A percentile compares a stretch with the other conserved stretches of the same genome.
Conservation (phyloP, 2,113 vertebrate species). For the Eurystomus gularis region DNA sequence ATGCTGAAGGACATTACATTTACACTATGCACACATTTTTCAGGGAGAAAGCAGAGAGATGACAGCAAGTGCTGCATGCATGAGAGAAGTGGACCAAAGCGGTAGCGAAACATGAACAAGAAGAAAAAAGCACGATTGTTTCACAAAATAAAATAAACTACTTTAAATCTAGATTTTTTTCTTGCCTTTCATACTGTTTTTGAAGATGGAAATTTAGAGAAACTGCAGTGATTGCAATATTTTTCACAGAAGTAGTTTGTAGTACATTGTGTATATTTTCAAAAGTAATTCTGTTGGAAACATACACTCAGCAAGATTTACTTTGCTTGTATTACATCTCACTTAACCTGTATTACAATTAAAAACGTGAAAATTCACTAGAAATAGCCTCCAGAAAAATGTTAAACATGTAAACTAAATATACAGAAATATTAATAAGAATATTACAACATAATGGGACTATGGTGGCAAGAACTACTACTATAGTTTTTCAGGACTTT, state of each 20-base stretch:
- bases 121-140: neutral
- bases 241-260: neutral
- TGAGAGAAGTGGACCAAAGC: neutral
- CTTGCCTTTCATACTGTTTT: neutral
- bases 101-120: neutral
- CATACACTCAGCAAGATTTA: neutral
- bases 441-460: neutral
- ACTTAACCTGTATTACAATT: neutral
- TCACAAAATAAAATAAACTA: neutral
- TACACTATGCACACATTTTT: conserved; percentile 4
- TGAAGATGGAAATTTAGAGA: neutral
- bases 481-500: neutral
- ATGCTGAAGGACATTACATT: conserved; percentile 44
- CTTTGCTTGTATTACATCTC: neutral
- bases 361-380: neutral
- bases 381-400: neutral
- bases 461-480: neutral
- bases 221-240: neutral
- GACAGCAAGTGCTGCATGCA: conserved; percentile 36
- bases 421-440: neutral
- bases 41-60: conserved; percentile 24
- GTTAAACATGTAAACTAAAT: neutral
- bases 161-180: neutral
- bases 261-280: neutral
- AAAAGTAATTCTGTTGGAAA: neutral